Base-by-base conservation (phyloP, 2,113 vertebrate genomes). In the Theropithecus gelada region DNA sequence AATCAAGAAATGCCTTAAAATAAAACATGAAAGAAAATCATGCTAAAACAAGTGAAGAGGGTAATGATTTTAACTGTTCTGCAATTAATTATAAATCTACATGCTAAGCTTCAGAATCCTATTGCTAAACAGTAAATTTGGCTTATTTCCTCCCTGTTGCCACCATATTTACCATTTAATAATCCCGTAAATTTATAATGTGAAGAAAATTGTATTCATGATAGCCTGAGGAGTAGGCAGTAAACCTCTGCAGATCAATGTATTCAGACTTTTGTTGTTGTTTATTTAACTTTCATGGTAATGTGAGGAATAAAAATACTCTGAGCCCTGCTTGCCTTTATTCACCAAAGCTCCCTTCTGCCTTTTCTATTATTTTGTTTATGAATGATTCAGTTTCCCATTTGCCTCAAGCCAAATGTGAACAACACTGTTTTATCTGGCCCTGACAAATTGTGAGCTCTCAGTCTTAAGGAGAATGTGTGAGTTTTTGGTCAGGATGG, bases 1-100 rank as follows among this genome's bases (percentile, higher is more conserved):
- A 96, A 92, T 97, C 89, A 97, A 97, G 64, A 94, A 88, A 91
- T 48, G 20, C 10, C 45, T 85, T 92, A 78, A 89, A 96, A 96
- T 93, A 76, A 95, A 92, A 76, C 13, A 50, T 10, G 82, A 66
- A 88, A 73, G 87, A 78, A 72, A 20, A 70, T 52, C 30, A 40
- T 59, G 52, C 57, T 85, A 79, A 94, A 88, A 20, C 76, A 76
- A 81, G 61, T 72, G 38, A 96, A 84, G 81, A 92, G 30, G 35
- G 50, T 43, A 80, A 90, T 85, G 43, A 85, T 68, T 96, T 94
- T 95, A 90, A 95, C 35, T 84, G 20, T 45, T 91, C 90, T 25
- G 23, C 52, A 73, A 68, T 93, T 97, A 96, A 90, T 85, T 93
- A 12, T 61, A 48, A 79, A 70, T 80, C 50, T 90, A 64, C 45